A percentile compares a stretch with the other conserved stretches of the same genome.
Evolutionary conservation across 1,140 invertebrate genomes (phyloP).

Genomic region (Diorhabda elongata): DNA sequence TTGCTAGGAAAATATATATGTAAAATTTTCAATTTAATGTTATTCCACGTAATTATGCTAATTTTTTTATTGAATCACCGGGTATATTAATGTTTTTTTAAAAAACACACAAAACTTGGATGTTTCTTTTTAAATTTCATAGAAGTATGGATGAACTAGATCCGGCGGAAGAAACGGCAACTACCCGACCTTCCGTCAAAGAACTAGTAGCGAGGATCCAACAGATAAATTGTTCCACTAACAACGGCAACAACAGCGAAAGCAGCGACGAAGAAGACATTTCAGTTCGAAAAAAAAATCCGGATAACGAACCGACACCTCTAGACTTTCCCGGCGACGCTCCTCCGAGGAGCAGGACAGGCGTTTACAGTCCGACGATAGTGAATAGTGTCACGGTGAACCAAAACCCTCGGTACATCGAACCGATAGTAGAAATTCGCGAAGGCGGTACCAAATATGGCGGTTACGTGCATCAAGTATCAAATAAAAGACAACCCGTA

Average conservation of each 20-base stretch:
- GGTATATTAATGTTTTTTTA: no score
- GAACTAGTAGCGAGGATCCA: constrained; percentile 58
- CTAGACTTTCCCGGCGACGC: constrained; percentile 46
- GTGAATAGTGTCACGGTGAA: constrained; percentile 29
- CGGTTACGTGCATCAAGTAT: constrained; percentile 17
- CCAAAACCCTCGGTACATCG: constrained; percentile 33
- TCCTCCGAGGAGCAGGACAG: constrained; percentile 47
- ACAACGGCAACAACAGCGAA: constrained; percentile 44
- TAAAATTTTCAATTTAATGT: no score
- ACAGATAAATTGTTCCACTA: constrained; percentile 33
- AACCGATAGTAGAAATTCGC: constrained; percentile 41
- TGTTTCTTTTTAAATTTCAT: constrained; percentile 17
- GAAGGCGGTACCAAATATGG: constrained; percentile 23
- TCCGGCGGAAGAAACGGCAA: constrained; percentile 34
- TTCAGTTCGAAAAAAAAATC: constrained; percentile 51
- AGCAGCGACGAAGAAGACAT: constrained; percentile 59
- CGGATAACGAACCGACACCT: constrained; percentile 48
- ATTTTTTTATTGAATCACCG: no score
- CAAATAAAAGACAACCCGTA: constrained; percentile 23
- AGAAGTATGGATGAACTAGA: constrained; percentile 46
- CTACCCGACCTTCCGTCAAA: constrained; percentile 53
- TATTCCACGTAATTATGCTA: no score
- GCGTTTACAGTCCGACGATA: constrained; percentile 42
- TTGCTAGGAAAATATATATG: no score
- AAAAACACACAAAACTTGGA: no score